A percentile compares a stretch with the other conserved stretches of the same genome.
phyloP scores from a whole-genome alignment of 2,113 vertebrate species.

The Leiothrix lutea region DNA sequence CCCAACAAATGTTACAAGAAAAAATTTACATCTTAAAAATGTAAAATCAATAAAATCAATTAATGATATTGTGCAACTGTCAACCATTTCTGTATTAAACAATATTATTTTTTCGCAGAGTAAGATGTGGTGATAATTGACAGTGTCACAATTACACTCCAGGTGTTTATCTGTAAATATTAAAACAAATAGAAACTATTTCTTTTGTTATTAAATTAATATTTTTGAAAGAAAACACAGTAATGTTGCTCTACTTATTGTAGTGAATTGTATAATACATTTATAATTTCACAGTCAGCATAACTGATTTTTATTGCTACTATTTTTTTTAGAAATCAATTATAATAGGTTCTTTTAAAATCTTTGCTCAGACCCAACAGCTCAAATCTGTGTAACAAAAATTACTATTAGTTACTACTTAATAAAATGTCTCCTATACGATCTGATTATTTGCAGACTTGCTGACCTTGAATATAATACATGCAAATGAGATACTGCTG shows the following conservation, averaged over 20 bases:
- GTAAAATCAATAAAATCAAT: neutral
- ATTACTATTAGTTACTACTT: neutral
- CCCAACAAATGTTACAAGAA: neutral
- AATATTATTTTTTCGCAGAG: neutral
- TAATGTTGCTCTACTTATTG: neutral
- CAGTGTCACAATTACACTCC: neutral
- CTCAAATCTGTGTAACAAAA: neutral
- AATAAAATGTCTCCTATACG: neutral
- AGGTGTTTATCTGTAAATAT: conserved; percentile 33
- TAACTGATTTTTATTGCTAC: neutral
- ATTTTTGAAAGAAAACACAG: neutral
- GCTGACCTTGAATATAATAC: neutral
- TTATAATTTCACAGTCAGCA: neutral
- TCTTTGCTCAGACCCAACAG: neutral
- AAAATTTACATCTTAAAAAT: neutral
- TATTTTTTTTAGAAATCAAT: neutral
- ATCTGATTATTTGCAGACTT: neutral
- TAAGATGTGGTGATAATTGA: conserved; percentile 40
- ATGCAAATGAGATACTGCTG: neutral
- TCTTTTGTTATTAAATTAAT: neutral
- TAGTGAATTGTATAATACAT: conserved; percentile 11
- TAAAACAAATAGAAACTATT: neutral
- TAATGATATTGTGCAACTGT: neutral
- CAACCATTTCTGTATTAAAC: conserved; percentile 48
- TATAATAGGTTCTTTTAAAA: neutral